Evolutionary conservation across 2,888 invertebrate species (phyloP), one percentile per base, ranked within the genome.

Genomic region (Caenorhabditis sp.): DNA sequence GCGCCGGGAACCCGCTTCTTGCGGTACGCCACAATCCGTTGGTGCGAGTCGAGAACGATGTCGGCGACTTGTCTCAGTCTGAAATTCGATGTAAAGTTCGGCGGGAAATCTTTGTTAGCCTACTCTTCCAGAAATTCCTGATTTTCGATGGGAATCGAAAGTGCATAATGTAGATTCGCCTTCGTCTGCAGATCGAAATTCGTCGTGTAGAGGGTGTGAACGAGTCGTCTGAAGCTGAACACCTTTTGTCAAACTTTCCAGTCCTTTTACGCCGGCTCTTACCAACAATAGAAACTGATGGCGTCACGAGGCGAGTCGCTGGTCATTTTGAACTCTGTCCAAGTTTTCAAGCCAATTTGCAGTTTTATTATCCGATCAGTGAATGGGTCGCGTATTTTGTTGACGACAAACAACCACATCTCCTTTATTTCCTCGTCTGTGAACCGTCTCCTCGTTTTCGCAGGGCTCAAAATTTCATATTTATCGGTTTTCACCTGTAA

Each of bases 141-240:
- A 17, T 30, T 17, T 2, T 30, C 30, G 3, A 48, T 9, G 13
- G 48, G 48, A n/a, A 48, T 24, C 17, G 7, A 3, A 2, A 48
- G 48, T 15, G 48, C 48, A 17, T 48, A 48, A 8, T 48, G 13
- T 1, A 48, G 48, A 17, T 48, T 48, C 17, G 48, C 27, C 11
- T 27, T 27, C 11, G 48, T 48, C 17, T 48, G 48, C 48, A 48
- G 27, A 8, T 48, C 48, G 22, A 48, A 48, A 5, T n/a, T 48
- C 30, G 48, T 15, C 27, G n/a, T 2, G 2, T 30, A 9, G 2
- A 48, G 48, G n/a, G 5, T 15, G 2, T 48, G 27, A 15, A 8
- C 15, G 4, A 27, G 6, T 27, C 48, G 26, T 17, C 27, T 26
- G 30, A 48, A 48, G 15, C 48, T 48, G 46, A 7, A 46, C 27